Evolutionary conservation across 2,888 invertebrate species (phyloP).

Genomic region (Nomada goodeniana): DNA sequence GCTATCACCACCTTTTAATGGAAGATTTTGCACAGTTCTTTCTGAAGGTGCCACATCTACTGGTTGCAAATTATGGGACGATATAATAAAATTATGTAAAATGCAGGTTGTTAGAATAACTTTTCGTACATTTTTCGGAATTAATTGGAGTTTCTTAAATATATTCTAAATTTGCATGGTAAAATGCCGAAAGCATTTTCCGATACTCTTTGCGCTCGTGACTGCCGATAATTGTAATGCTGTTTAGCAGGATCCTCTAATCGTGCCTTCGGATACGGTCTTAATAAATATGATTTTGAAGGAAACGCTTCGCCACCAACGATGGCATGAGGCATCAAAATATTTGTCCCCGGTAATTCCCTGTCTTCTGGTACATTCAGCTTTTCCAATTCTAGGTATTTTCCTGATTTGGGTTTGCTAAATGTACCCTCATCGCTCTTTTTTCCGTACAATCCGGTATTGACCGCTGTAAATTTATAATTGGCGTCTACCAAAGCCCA

Average conservation of each 20-base stretch:
- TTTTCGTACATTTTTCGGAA: too few species aligned
- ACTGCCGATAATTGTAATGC: not conserved
- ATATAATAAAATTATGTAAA: too few species aligned
- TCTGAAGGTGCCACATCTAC: too few species aligned
- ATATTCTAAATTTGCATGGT: too few species aligned
- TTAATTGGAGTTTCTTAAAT: too few species aligned
- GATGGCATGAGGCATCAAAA: not conserved
- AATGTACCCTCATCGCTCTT: conserved; percentile 66
- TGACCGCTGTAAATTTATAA: conserved; percentile 68
- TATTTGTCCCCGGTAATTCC: conserved; percentile 44
- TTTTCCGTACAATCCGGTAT: conserved; percentile 56
- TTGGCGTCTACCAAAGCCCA: conserved; percentile 57
- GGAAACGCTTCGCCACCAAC: not conserved
- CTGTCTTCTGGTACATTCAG: conserved; percentile 56
- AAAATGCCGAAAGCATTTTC: not conserved
- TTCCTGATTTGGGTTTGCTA: conserved; percentile 58
- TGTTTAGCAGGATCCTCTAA: not conserved
- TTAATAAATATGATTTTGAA: not conserved
- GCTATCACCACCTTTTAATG: too few species aligned
- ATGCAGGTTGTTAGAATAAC: too few species aligned
- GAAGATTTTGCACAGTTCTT: too few species aligned
- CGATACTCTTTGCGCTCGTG: not conserved
- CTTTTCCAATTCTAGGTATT: conserved; percentile 40
- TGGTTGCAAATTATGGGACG: too few species aligned
- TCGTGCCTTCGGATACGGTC: conserved; percentile 4